Base-by-base conservation (phyloP, 2,797 vertebrate genomes). In the Thunnus albacares region DNA sequence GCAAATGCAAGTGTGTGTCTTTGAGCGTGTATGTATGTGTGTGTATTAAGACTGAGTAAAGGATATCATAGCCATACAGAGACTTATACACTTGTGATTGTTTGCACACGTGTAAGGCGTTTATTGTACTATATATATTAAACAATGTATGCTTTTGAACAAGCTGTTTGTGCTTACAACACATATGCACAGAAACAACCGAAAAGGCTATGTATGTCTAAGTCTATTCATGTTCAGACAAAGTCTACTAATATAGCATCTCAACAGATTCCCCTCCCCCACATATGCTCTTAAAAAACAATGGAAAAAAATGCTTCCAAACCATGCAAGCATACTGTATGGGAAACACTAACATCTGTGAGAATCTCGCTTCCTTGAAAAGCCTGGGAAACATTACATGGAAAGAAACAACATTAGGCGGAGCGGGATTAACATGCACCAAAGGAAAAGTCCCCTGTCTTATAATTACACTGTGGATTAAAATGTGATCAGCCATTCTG, bases 1-100 rank as follows among this genome's bases (percentile, higher is more conserved):
- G 91, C 91, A 93, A 95, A 94, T 94, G 84, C 22, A 22, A 43
- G 69, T 35, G 75, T 53, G 71, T 82, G 77, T 80, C 62, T 80
- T 33, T 41, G 24, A 66, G 57, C 24, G 20, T 43, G 17, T 66
- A 47, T 45, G 52, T 41, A 33, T 63, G 53, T 26, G 41, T 65
- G 53, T 43, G 22, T 51, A 49, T 43, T 65, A 79, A 70, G 64
- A 64, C 74, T 5, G 71, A 68, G 75, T 26, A 62, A 80, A 85
- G 72, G 47, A 79, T 28, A 59, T 55, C 20, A 51, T 41, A 33
- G 75, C 57, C 53, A 64, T 52, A 59, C 9, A 70, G 30, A 80
- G 69, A 79, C 65, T 70, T 15, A 28, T 35, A 41, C 73, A 56
- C 80, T 62, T 65, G 41, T 69, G 49, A 67, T 24, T 71, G 43